Base-by-base conservation (phyloP, 2,797 vertebrate species). In the Neosilurus hyrtlii region DNA sequence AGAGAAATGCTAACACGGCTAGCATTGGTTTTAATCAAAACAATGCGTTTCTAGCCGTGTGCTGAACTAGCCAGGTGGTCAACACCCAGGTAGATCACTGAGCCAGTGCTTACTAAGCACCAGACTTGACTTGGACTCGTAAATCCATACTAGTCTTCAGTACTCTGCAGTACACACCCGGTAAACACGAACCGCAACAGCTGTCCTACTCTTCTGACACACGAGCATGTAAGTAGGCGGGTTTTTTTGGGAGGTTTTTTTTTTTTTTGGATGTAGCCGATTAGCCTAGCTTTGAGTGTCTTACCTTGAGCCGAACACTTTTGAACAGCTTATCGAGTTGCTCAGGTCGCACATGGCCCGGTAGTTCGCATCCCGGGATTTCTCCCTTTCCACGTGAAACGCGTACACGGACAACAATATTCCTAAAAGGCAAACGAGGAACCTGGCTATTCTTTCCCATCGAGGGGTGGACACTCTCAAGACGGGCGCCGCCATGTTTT, bases 401-500 rank as follows among this genome's bases (percentile, higher is more conserved):
- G 97, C 96, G 90, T 97, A 99, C 15, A 99, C 87, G 67, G 98
- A 97, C 35, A 99, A 84, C 86, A 96, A 88, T 81, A 98, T 96
- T 89, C 97, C 97, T 85, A 96, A 86, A 59, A 97, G 93, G 90
- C 98, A 99, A n/a, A 99, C 96, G 2, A 95, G 93, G 26, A 95
- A 95, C 90, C 97, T 92, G 83, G 96, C 96, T 95, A 95, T 96
- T 94, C 96, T 95, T 87, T 98, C 97, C 97, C 97, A 99, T 90
- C 96, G 96, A 94, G 96, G 97, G 95, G 97, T 98, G 94, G 97
- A 97, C 93, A 99, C 97, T 96, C 96, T 96, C 92, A 99, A 94
- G 93, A 98, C 97, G 96, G 97, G 97, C 96, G 96, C 97, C 96
- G 96, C 97, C 97, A 98, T 97, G 96, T 95, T 95, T 63, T 95